Evolutionary conservation across 2,797 vertebrate genomes (phyloP), one percentile per base, ranked within the genome.

Genomic region (Mus minutoides): DNA sequence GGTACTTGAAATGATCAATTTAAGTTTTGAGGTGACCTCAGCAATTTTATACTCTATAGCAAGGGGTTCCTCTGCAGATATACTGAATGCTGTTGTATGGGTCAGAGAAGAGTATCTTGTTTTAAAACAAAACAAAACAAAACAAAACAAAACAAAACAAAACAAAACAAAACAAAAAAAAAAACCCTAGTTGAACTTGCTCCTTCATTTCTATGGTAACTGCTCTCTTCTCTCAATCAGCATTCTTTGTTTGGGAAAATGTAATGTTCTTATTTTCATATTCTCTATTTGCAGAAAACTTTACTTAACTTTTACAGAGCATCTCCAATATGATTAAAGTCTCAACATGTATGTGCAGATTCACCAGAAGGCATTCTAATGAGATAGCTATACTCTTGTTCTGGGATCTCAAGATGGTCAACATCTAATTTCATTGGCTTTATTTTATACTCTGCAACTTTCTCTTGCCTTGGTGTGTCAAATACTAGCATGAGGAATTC

Each of bases 161-260:
- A n/a, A n/a, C n/a, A n/a, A n/a, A n/a, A n/a, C n/a, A 97, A 99
- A 99, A 97, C 99, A 99, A 94, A 99, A 99, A 99, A 99, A 97
- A 99, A 99, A 94, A 99, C 99, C 95, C 99, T 73, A 99, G 97
- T 95, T 99, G 99, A 82, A 99, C 99, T 0, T 99, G 99, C 84
- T 99, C 99, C 0, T 99, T 99, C 99, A 99, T 99, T 97, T 99
- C 99, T 96, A 99, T 99, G 6, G 99, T 98, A 2, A 99, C 99
- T 99, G 99, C 99, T 97, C 99, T 99, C 0, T 99, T 99, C 96
- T 99, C 99, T 96, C 99, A 99, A 98, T 99, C 99, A 2, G 99
- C 99, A 0, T 99, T 99, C 98, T 99, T 99, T 97, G 99, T 99
- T 98, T 99, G 99, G 9, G 99, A 99, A 95, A 99, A 98, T 94